phyloP scores from a whole-genome alignment of 1,140 invertebrate species.

The Pogonognathellus flavescens region DNA sequence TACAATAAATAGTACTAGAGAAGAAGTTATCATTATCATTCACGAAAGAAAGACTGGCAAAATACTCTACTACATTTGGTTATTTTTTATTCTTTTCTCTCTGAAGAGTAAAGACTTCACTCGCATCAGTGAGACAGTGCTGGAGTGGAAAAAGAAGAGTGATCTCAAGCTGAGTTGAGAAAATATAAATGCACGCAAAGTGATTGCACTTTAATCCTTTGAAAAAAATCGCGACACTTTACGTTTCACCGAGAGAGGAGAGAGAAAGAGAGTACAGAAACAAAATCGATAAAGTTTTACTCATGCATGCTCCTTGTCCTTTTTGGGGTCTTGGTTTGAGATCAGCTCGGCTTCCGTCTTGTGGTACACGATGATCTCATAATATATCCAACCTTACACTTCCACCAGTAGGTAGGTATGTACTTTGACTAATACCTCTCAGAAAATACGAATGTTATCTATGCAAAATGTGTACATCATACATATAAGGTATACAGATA shows the following conservation, averaged over 20 bases:
- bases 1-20: not conserved
- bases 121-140: not conserved
- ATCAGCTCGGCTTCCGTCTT: conserved; percentile 29
- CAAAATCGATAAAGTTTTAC: conserved; percentile 45
- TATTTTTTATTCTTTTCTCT: too few relatives aligned
- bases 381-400: not conserved
- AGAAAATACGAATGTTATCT: too few relatives aligned
- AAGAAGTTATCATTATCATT: too few relatives aligned
- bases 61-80: too few relatives aligned
- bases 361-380: not conserved
- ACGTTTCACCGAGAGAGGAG: conserved; percentile 5
- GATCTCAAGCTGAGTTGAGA: conserved; percentile 49
- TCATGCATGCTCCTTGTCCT: conserved; percentile 50
- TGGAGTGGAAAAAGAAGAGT: conserved; percentile 11
- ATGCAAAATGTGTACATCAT: too few relatives aligned
- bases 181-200: conserved; percentile 55
- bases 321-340: conserved; percentile 22
- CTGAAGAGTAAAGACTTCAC: too few relatives aligned
- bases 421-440: too few relatives aligned
- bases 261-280: not conserved
- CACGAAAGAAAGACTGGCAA: too few relatives aligned
- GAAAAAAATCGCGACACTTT: conserved; percentile 52
- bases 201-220: conserved; percentile 55
- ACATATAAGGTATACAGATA: too few relatives aligned
- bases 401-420: not conserved